These are phyloP conservation scores for Hypsibius dujardini DNA, from an alignment of 1,140 invertebrate species.

Conservation along the genomic window DNA sequence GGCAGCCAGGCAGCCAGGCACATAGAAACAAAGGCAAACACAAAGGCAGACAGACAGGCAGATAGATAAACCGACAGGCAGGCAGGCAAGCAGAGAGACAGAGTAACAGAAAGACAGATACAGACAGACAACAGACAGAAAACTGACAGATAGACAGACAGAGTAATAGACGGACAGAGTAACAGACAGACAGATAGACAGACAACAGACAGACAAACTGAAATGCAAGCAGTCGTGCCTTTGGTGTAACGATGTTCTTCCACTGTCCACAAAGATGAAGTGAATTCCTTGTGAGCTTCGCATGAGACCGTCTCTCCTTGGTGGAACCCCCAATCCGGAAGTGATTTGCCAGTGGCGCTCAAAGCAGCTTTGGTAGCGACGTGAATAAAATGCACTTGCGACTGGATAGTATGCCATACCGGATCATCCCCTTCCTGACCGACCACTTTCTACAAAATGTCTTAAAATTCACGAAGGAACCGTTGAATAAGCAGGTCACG, in stretches of 20 bases:
- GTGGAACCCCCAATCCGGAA: slow-evolving; percentile 86
- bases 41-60: too few relatives aligned
- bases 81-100: too few relatives aligned
- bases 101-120: too few relatives aligned
- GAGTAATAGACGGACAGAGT: too few relatives aligned
- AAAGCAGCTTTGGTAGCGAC: slow-evolving; percentile 36
- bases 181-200: too few relatives aligned
- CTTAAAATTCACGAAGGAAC: neutral
- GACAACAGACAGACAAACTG: too few relatives aligned
- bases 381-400: slow-evolving; percentile 63
- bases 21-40: too few relatives aligned
- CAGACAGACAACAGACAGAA: too few relatives aligned
- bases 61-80: too few relatives aligned
- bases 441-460: slow-evolving; percentile 35
- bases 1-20: too few relatives aligned
- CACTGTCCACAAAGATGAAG: slow-evolving; percentile 74
- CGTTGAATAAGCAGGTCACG: neutral
- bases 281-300: slow-evolving; percentile 52
- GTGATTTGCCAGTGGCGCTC: slow-evolving; percentile 59
- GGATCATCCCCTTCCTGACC: slow-evolving; percentile 55
- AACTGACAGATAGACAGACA: too few relatives aligned
- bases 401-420: slow-evolving; percentile 79
- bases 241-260: slow-evolving; percentile 90
- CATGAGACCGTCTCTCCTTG: slow-evolving; percentile 77
- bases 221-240: slow-evolving; percentile 46